These are phyloP conservation scores for Pachliopta kotzebuea DNA, from an alignment of 2,888 invertebrate species.

Conservation along the genomic window DNA sequence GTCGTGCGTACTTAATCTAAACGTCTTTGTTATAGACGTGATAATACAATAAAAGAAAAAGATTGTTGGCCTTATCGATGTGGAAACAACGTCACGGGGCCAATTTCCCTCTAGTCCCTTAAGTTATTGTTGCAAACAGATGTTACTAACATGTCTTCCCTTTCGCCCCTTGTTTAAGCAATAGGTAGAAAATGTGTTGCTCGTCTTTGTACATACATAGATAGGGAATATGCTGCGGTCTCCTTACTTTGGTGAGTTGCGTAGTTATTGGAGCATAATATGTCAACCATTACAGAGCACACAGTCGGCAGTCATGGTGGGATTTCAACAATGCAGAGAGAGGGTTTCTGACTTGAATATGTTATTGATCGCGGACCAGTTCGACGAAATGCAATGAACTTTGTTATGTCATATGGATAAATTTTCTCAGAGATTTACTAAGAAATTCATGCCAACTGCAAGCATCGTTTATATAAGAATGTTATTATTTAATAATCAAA, in stretches of 20 bases:
- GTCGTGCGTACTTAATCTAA: background rate
- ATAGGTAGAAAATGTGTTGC: conserved; percentile 8
- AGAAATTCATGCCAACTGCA: background rate
- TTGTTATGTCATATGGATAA: background rate
- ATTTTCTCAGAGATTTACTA: background rate
- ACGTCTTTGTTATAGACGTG: background rate
- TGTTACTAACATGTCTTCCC: conserved; percentile 38
- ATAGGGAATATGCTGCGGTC: conserved; percentile 5
- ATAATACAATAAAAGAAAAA: conserved; percentile 5
- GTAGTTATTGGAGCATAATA: conserved; percentile 5
- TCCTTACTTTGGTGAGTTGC: conserved; percentile 12
- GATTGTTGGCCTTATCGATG: conserved; percentile 1
- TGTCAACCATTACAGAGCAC: conserved; percentile 3
- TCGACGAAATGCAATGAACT: background rate
- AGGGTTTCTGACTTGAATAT: background rate
- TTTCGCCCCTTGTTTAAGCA: conserved; percentile 23
- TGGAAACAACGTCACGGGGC: conserved; percentile 23
- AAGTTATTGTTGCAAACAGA: conserved; percentile 41
- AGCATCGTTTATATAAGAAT: background rate
- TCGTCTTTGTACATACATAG: background rate
- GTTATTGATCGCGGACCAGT: conserved; percentile 12
- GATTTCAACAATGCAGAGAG: background rate
- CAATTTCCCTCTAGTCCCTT: conserved; percentile 35
- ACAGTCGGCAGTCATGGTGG: background rate
- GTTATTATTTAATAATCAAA: background rate